Evolutionary conservation across 2,888 invertebrate genomes (phyloP).

Genomic region (Spicauda simplicius): DNA sequence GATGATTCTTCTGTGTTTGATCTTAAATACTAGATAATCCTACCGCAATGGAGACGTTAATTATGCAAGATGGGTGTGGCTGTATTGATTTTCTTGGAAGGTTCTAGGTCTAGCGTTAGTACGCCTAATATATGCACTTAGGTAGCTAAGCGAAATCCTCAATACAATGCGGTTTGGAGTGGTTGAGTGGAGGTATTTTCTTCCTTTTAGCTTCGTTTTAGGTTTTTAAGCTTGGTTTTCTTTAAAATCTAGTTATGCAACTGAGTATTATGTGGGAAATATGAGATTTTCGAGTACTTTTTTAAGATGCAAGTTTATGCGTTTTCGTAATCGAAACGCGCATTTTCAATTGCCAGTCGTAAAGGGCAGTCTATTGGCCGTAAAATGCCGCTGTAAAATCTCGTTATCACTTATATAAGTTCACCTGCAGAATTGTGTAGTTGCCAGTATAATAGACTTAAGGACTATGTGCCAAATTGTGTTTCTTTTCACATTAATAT

Average conservation of each 20-base stretch:
- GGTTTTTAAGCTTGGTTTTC: neutral
- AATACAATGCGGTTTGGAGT: slow-evolving; percentile 58
- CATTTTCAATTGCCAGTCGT: slow-evolving; percentile 28
- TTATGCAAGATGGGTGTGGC: slow-evolving; percentile 85
- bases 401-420: slow-evolving; percentile 78
- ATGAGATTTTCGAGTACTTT: neutral
- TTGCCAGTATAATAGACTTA: slow-evolving; percentile 51
- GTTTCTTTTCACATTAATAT: slow-evolving; percentile 34
- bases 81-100: slow-evolving; percentile 84
- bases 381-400: slow-evolving; percentile 71
- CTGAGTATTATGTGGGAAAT: neutral
- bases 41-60: slow-evolving; percentile 62
- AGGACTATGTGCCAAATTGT: slow-evolving; percentile 46
- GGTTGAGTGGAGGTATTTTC: slow-evolving; percentile 5
- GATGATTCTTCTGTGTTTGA: slow-evolving; percentile 66
- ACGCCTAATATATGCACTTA: slow-evolving; percentile 76
- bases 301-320: slow-evolving; percentile 9
- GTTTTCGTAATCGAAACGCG: slow-evolving; percentile 27
- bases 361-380: slow-evolving; percentile 26
- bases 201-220: slow-evolving; percentile 7
- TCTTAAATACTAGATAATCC: slow-evolving; percentile 51
- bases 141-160: slow-evolving; percentile 58
- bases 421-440: slow-evolving; percentile 56
- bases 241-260: slow-evolving; percentile 10
- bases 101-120: slow-evolving; percentile 79